These are phyloP conservation scores for Danionella dracula DNA, from an alignment of 2,797 vertebrate genomes.

Conservation along the genomic window DNA sequence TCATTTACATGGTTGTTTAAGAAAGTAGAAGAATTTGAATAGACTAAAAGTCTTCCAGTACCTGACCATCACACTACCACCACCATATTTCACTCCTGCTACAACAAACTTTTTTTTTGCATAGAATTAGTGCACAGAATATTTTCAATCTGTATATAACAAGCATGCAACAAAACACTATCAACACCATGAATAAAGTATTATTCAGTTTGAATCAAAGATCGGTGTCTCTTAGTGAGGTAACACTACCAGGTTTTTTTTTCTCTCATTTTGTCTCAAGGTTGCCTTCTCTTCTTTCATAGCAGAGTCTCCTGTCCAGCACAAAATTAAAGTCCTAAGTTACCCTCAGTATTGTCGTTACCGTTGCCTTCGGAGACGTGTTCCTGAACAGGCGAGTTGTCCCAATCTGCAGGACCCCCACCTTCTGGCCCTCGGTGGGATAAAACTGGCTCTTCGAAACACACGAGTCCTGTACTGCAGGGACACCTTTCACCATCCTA, in stretches of 20 bases:
- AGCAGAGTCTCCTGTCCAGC: constrained; percentile 30
- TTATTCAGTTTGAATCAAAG: no score
- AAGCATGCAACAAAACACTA: no score
- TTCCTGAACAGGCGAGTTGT: constrained; percentile 49
- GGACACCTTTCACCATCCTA: constrained; percentile 75
- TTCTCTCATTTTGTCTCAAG: not conserved
- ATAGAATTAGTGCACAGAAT: no score
- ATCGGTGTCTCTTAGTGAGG: no score
- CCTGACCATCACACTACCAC: no score
- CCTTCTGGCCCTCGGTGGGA: constrained; percentile 69
- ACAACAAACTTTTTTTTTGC: no score
- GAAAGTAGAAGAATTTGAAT: no score
- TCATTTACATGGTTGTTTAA: no score
- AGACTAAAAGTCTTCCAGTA: no score
- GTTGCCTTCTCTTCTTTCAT: not conserved
- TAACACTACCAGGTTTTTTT: not conserved
- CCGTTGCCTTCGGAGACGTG: constrained; percentile 69
- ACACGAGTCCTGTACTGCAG: constrained; percentile 72
- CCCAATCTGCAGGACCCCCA: constrained; percentile 57
- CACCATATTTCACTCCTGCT: no score
- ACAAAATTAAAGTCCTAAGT: constrained; percentile 68
- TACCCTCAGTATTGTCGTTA: constrained; percentile 79
- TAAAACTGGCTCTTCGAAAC: constrained; percentile 53
- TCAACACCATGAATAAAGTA: no score
- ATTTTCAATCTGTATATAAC: no score